Conservation (phyloP, 2,797 vertebrate species). For the Arnoldichthys spilopterus region DNA sequence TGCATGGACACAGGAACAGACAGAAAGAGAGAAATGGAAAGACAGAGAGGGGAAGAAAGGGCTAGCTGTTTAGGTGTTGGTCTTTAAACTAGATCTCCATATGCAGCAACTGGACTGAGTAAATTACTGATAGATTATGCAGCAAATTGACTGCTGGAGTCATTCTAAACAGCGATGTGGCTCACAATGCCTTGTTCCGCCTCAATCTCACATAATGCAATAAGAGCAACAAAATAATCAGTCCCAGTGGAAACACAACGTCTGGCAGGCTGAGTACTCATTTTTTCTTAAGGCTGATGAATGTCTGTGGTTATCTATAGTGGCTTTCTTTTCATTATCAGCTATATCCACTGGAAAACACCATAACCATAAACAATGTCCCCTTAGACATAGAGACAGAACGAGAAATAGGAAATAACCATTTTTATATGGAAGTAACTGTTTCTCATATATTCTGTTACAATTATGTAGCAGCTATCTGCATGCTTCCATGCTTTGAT, state of each 20-base stretch:
- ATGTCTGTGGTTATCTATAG: background rate
- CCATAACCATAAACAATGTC: too few species aligned
- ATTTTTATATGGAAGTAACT: too few species aligned
- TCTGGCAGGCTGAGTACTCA: background rate
- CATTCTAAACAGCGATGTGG: background rate
- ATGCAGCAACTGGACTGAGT: background rate
- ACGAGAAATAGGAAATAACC: too few species aligned
- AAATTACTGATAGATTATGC: constrained; percentile 9
- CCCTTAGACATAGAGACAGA: too few species aligned
- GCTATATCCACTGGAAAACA: background rate
- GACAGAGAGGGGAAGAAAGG: background rate
- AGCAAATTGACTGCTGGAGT: constrained; percentile 9
- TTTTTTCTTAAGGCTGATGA: background rate
- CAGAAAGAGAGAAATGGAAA: background rate
- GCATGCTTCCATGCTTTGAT: too few species aligned
- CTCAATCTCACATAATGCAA: background rate
- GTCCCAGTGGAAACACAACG: background rate
- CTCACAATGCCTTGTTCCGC: background rate
- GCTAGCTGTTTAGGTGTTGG: background rate
- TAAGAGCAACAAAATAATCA: background rate
- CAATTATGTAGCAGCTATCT: too few species aligned
- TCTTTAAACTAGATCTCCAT: background rate
- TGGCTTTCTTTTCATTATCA: too few species aligned
- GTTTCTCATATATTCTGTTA: too few species aligned
- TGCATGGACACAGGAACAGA: background rate